Evolutionary conservation across 2,797 vertebrate genomes (phyloP).

Genomic region (Sebastes flavidus): DNA sequence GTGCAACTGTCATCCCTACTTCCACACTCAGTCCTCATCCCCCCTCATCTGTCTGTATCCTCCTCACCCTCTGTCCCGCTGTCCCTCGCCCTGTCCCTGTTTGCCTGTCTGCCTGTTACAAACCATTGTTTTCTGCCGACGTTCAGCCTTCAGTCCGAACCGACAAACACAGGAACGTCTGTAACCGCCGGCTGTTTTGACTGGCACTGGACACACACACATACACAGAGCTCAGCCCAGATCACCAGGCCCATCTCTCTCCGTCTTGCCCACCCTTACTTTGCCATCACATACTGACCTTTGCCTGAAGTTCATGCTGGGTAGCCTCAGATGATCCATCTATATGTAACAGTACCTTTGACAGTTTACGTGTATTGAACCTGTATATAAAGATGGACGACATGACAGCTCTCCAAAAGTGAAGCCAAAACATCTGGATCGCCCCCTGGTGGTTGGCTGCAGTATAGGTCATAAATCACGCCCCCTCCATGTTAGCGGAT

Average conservation of each 20-base stretch:
- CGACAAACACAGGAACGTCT: constrained; percentile 14
- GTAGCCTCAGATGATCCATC: not conserved
- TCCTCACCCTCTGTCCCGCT: not conserved
- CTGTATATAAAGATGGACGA: not conserved
- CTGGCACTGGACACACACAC: constrained; percentile 14
- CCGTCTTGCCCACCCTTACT: not conserved
- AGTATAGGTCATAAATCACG: no score
- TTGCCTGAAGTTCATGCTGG: not conserved
- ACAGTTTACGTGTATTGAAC: not conserved
- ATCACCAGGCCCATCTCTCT: not conserved
- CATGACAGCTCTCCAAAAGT: not conserved
- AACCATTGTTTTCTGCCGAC: constrained; percentile 33
- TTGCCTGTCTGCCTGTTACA: constrained; percentile 48
- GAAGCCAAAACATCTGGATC: not conserved
- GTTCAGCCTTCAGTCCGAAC: constrained; percentile 28
- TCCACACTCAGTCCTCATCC: not conserved
- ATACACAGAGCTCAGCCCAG: not conserved
- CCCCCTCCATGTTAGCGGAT: no score
- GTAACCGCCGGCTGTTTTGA: constrained; percentile 35
- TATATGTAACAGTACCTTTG: not conserved
- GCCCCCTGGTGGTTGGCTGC: no score
- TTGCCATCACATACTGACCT: not conserved
- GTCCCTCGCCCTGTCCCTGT: constrained; percentile 26
- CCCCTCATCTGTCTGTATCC: not conserved
- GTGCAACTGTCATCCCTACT: not conserved